Base-by-base conservation (phyloP, 1,140 invertebrate genomes). In the Chlorops oryzae region DNA sequence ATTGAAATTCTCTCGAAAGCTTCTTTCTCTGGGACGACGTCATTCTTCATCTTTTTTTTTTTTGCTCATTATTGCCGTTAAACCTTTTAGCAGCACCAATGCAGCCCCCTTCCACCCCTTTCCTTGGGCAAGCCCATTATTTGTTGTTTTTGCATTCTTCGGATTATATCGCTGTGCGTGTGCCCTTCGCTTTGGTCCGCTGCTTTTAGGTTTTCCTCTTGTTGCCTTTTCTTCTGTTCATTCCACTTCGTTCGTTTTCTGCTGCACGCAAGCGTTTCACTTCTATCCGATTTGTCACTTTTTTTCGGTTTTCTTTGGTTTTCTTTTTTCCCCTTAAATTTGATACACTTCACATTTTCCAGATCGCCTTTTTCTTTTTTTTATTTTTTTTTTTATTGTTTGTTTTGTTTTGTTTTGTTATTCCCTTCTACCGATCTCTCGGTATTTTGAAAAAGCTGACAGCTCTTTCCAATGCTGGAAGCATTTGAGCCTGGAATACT, bases 381-480 rank as follows among this genome's bases (percentile, higher is more conserved):
- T 34, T 15, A 18, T 25, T 43, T 43, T 51, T 37, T 50, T 54
- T 48, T 55, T 12, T 46, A 17, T 50, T 40, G 59, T 43, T 56
- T 22, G 47, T 40, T 25, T 50, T 53, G 60, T 62, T 61, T 61
- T 63, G 56, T 63, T 63, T 63, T 61, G 59, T 54, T 59, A 51
- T 47, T 42, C 23, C 55, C 53, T 54, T 59, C 59, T 52, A 39
- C 25, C 54, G 50, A 56, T 48, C n/a, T 38, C 25, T 37, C n/a
- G n/a, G n/a, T n/a, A n/a, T n/a, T n/a, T n/a, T n/a, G n/a, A n/a
- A n/a, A n/a, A n/a, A n/a, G n/a, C n/a, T n/a, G n/a, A n/a, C n/a
- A n/a, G n/a, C n/a, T n/a, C n/a, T n/a, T n/a, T n/a, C n/a, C n/a
- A n/a, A n/a, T n/a, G n/a, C n/a, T n/a, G n/a, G n/a, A n/a, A n/a